Base-by-base conservation (phyloP, 2,888 invertebrate species). In the Chelonus formosanus region DNA sequence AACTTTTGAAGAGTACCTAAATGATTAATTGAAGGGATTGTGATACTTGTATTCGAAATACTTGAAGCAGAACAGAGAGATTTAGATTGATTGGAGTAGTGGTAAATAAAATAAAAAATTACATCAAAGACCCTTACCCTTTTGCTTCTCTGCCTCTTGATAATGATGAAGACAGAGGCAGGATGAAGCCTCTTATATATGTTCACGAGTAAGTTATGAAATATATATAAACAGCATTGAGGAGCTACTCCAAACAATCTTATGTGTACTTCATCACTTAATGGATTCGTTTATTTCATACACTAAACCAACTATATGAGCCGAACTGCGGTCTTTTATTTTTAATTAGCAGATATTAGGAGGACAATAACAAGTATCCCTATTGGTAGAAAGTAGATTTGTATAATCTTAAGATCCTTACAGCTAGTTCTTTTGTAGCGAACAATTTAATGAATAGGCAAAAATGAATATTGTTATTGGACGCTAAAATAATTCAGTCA, bases 221-320 rank as follows among this genome's bases (percentile, higher is more conserved):
- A 80, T 78, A 75, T 79, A 81, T 76, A 80, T 80, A 82, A 76
- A 77, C 69, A 71, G 70, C 48, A n/a, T 53, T 35, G 45, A 67
- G 73, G 68, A 59, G 68, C 61, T 76, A 79, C 78, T 76, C 72
- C 76, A 80, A 80, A 79, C 75, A 78, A 74, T 76, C 74, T 73
- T 74, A 69, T 74, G 75, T 73, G 70, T 73, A 71, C 72, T 74
- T 75, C 69, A 73, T 71, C 73, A 71, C 75, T 76, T 77, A 77
- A 78, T 77, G 73, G 20, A 20, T 20, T 20, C 20, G 20, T 20
- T 20, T 20, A 20, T 20, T 20, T 20, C 20, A 20, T 20, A 20
- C 20, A 20, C 20, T 20, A 20, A 20, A 20, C 1, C 20, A 20
- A 20, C 20, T 20, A 20, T 20, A 1, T 20, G 20, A 20, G 20